Conservation (phyloP, 2,888 invertebrate species). For the Drosophila testacea region DNA sequence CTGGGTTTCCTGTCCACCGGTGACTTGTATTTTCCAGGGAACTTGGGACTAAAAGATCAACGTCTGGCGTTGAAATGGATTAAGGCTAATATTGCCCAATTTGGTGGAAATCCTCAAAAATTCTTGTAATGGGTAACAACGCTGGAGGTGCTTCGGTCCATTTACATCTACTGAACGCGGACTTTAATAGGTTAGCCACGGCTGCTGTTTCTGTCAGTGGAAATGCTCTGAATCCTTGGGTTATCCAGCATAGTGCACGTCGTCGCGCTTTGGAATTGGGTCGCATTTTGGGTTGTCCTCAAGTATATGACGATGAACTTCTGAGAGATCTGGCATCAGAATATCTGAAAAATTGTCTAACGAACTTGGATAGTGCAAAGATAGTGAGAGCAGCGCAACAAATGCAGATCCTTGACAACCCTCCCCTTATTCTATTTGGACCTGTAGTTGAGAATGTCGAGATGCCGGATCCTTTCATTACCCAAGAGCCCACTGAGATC, state of each 20-base stretch:
- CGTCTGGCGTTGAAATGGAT: conserved; percentile 56
- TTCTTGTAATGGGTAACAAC: conserved; percentile 90
- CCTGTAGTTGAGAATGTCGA: conserved; percentile 88
- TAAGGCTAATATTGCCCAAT: conserved; percentile 83
- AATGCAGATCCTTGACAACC: conserved; percentile 86
- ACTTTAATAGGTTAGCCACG: conserved; percentile 54
- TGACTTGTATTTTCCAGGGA: conserved; percentile 87
- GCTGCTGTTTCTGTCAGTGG: conserved; percentile 88
- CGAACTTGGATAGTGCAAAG: conserved; percentile 77
- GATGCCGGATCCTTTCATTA: conserved; percentile 87
- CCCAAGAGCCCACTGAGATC: conserved; percentile 88
- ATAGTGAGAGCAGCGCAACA: conserved; percentile 3
- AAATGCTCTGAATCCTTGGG: conserved; percentile 88
- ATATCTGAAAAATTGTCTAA: conserved; percentile 83
- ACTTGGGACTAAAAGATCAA: conserved; percentile 59
- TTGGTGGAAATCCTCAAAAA: conserved; percentile 85
- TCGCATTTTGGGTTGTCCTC: conserved; percentile 88
- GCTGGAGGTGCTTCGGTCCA: conserved; percentile 92
- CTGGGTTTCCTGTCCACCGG: conserved; percentile 91
- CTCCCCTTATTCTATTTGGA: conserved; percentile 90
- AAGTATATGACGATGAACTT: conserved; percentile 70
- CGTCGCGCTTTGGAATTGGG: conserved; percentile 88
- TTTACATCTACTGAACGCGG: conserved; percentile 89
- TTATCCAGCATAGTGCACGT: conserved; percentile 85
- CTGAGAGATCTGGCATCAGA: conserved; percentile 66